Conservation (phyloP, 2,888 invertebrate species). For the Automeris io region DNA sequence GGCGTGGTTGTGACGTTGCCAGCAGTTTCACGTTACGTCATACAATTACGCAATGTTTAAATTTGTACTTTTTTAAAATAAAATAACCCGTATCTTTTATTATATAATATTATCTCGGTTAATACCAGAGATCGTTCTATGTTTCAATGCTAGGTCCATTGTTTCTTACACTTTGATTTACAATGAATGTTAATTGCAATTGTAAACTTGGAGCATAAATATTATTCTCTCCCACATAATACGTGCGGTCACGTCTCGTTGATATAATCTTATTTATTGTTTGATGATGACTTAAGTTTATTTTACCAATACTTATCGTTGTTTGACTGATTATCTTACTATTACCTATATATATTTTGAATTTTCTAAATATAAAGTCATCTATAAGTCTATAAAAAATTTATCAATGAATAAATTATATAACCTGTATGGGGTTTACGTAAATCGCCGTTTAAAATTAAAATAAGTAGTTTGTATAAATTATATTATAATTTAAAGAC, state of each 20-base stretch:
- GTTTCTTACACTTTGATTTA: neutral
- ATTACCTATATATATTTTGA: too few species aligned
- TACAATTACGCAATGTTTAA: conserved; percentile 32
- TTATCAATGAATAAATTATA: too few species aligned
- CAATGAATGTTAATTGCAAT: neutral
- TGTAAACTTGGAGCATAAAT: neutral
- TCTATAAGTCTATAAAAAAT: too few species aligned
- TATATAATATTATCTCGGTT: neutral
- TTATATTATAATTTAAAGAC: too few species aligned
- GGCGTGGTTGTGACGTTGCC: conserved; percentile 60
- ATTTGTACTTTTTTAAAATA: conserved; percentile 9
- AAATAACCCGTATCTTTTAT: neutral
- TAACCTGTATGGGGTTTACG: too few species aligned
- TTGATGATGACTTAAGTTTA: neutral
- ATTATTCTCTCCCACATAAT: neutral
- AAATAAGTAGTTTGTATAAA: too few species aligned
- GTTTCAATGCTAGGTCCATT: neutral
- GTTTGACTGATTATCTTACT: too few species aligned
- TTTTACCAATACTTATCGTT: too few species aligned
- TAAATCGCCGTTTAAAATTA: too few species aligned
- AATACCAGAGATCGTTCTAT: neutral
- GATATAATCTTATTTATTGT: conserved; percentile 4
- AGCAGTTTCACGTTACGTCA: conserved; percentile 27
- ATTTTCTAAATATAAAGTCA: too few species aligned
- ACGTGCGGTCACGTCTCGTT: conserved; percentile 3